A percentile compares a stretch with the other conserved stretches of the same genome.
These are phyloP conservation scores for Chromoteleia sp. DNA, from an alignment of 2,888 invertebrate genomes.

Conservation along the genomic window DNA sequence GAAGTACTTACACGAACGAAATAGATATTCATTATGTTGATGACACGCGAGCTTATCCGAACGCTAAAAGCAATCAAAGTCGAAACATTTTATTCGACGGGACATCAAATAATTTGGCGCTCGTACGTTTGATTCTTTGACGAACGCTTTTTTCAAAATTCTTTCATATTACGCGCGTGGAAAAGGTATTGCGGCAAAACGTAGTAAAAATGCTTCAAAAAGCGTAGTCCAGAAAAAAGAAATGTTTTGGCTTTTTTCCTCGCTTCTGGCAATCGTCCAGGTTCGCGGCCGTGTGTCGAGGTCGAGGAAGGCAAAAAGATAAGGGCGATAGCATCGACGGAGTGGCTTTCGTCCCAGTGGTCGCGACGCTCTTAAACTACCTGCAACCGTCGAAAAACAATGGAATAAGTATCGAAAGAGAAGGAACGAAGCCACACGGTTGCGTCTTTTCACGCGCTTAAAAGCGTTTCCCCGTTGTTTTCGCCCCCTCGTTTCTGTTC, in stretches of 20 bases:
- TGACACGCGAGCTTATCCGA: no score
- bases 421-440: constrained; percentile 43
- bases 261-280: constrained; percentile 54
- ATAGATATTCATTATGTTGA: constrained; percentile 6
- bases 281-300: constrained; percentile 49
- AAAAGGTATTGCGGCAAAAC: constrained; percentile 33
- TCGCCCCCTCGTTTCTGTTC: constrained; percentile 62
- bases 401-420: constrained; percentile 63
- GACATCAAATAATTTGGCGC: constrained; percentile 16
- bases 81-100: constrained; percentile 32
- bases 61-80: constrained; percentile 29
- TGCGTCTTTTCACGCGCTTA: constrained; percentile 49
- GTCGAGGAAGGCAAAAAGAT: constrained; percentile 59
- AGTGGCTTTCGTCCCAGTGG: constrained; percentile 62
- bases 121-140: constrained; percentile 47
- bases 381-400: constrained; percentile 64
- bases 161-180: constrained; percentile 21
- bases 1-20: neutral
- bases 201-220: constrained; percentile 46
- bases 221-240: constrained; percentile 32
- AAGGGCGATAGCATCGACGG: constrained; percentile 58
- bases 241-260: constrained; percentile 55
- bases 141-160: constrained; percentile 24
- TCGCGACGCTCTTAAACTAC: constrained; percentile 63
- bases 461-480: constrained; percentile 64